Evolutionary conservation across 2,888 invertebrate species (phyloP).

Genomic region (Dryobota labecula): DNA sequence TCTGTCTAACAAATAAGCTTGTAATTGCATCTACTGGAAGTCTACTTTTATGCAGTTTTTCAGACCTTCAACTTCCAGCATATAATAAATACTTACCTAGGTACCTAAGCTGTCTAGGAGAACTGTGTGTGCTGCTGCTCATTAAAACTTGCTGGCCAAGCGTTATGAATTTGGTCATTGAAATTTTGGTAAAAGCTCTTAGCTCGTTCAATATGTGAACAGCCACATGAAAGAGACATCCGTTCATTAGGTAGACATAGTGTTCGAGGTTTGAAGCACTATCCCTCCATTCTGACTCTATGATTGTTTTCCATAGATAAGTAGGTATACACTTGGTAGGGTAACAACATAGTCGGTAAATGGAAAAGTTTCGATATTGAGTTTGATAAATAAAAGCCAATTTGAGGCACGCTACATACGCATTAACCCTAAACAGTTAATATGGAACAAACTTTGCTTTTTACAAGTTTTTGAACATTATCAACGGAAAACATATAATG

Average conservation of each 20-base stretch:
- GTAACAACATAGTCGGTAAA: slow-evolving; percentile 30
- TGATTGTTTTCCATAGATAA: not conserved
- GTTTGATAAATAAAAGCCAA: slow-evolving; percentile 45
- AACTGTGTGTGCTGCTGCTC: not conserved
- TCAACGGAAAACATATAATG: slow-evolving; percentile 27
- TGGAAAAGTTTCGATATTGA: slow-evolving; percentile 46
- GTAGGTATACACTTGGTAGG: not conserved
- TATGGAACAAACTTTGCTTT: slow-evolving; percentile 51
- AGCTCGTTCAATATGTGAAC: not conserved
- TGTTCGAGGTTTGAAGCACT: not conserved
- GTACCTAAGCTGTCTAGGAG: not conserved
- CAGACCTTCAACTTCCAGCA: no score
- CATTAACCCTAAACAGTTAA: slow-evolving; percentile 48
- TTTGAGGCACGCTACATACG: slow-evolving; percentile 53
- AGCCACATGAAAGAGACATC: not conserved
- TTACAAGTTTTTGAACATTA: slow-evolving; percentile 44
- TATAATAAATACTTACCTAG: not conserved
- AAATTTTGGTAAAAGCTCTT: slow-evolving; percentile 8
- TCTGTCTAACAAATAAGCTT: not conserved
- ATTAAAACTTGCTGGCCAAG: not conserved
- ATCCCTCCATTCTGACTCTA: not conserved
- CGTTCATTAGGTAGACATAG: not conserved
- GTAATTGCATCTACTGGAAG: not conserved
- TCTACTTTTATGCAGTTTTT: not conserved
- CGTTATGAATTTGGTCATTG: not conserved